Evolutionary conservation across 2,113 vertebrate species (phyloP), one percentile per base, ranked within the genome.

Genomic region (Balaeniceps rex): DNA sequence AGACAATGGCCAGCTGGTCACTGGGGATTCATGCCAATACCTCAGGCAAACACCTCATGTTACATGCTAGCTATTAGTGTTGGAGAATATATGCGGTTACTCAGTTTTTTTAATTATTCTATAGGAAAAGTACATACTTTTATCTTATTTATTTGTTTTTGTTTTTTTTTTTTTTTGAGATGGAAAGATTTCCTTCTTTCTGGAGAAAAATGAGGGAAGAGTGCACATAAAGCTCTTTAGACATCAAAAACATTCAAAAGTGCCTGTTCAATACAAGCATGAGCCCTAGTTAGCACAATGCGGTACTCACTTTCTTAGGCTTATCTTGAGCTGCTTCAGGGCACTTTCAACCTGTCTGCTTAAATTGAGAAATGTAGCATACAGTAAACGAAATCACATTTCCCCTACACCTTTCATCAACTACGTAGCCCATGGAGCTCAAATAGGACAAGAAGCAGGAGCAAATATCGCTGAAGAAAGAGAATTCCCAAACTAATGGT

Each of bases 381-480:
- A 51, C 18, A 85, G 26, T 31, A 71, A 83, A 58, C 3, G 82
- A 25, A 60, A 55, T 36, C 31, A 72, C 31, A 69, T 87, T 61
- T 90, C 17, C 40, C 7, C 8, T 58, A n/a, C 6, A 24, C 12
- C 12, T 77, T 66, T 55, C 33, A 36, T 58, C 22, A 11, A 5
- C n/a, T 61, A 40, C 2, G 0, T 68, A 34, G 11, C 38, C 34
- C 19, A 44, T 0, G 0, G 24, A 92, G 28, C 18, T 64, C n/a
- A 74, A 46, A 40, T 29, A 11, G 33, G 19, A 83, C 19, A 81
- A 81, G n/a, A 61, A 60, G 16, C 9, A 71, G 38, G 21, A 76
- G 12, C 34, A n/a, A 16, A 47, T 3, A 18, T 12, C 4, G 3
- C 0, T 44, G 46, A 83, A 54, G 49, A 51, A 87, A 83, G 26